These are phyloP conservation scores for Caenorhabditis zanzibari DNA, from an alignment of 2,888 invertebrate genomes.

Conservation along the genomic window DNA sequence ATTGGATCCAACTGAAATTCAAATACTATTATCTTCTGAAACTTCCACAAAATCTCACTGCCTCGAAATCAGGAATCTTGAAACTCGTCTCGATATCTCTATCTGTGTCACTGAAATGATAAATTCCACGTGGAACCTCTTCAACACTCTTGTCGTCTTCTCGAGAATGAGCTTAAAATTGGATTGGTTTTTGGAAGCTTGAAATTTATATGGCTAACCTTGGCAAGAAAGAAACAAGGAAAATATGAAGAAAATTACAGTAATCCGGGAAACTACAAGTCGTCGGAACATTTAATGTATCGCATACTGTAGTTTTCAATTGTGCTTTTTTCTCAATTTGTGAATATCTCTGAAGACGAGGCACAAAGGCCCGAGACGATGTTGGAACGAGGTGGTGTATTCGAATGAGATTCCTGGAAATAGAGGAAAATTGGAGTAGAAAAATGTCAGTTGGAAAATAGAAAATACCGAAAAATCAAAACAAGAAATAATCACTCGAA, in stretches of 20 bases:
- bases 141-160: constrained; percentile 26
- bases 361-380: constrained; percentile 34
- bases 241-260: not conserved
- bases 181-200: not conserved
- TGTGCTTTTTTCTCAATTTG: not conserved
- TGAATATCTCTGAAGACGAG: constrained; percentile 13
- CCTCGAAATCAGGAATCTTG: constrained; percentile 68
- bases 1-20: constrained; percentile 69
- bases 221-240: not conserved
- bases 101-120: constrained; percentile 70
- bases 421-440: not conserved
- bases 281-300: constrained; percentile 54
- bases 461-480: not conserved
- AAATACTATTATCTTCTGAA: not conserved
- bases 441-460: not conserved
- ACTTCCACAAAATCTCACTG: constrained; percentile 40
- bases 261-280: constrained; percentile 23
- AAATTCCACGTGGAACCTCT: constrained; percentile 66
- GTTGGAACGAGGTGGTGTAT: not conserved
- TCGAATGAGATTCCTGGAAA: not conserved
- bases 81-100: constrained; percentile 65
- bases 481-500: no score
- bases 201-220: not conserved
- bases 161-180: constrained; percentile 15
- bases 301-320: constrained; percentile 41